phyloP scores from a whole-genome alignment of 2,113 vertebrate genomes.

The Leptodactylus fuscus region DNA sequence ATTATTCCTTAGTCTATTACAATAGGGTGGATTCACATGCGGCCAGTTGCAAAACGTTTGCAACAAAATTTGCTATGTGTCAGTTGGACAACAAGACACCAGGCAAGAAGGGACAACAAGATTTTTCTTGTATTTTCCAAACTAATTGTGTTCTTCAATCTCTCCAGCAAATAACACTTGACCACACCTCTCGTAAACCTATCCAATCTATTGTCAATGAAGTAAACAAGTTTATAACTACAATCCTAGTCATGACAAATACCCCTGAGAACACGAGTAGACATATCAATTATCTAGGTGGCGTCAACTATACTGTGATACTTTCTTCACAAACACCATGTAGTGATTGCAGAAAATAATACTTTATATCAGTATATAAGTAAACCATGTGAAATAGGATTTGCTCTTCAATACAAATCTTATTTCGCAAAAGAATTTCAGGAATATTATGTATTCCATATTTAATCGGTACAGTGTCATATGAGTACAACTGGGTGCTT shows the following conservation, averaged over 20 bases:
- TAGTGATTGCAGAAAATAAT: background rate
- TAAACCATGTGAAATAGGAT: background rate
- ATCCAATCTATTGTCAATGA: background rate
- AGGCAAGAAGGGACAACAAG: no score
- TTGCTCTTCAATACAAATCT: background rate
- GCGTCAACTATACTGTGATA: background rate
- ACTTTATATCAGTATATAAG: background rate
- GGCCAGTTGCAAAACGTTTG: background rate
- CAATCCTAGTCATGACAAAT: background rate
- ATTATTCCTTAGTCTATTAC: background rate
- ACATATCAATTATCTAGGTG: background rate
- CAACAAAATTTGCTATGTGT: no score
- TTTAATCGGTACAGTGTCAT: background rate
- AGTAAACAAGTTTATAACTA: background rate
- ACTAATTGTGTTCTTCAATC: background rate
- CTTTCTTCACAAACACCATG: background rate
- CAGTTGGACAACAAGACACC: no score
- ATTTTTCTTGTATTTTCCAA: background rate
- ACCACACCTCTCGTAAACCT: background rate
- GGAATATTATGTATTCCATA: background rate
- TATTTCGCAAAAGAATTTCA: no score
- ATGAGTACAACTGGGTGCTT: no score
- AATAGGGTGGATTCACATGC: background rate
- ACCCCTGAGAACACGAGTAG: background rate
- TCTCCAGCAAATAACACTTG: background rate